Base-by-base conservation (phyloP, 2,797 vertebrate species). In the Hybognathus amarus region DNA sequence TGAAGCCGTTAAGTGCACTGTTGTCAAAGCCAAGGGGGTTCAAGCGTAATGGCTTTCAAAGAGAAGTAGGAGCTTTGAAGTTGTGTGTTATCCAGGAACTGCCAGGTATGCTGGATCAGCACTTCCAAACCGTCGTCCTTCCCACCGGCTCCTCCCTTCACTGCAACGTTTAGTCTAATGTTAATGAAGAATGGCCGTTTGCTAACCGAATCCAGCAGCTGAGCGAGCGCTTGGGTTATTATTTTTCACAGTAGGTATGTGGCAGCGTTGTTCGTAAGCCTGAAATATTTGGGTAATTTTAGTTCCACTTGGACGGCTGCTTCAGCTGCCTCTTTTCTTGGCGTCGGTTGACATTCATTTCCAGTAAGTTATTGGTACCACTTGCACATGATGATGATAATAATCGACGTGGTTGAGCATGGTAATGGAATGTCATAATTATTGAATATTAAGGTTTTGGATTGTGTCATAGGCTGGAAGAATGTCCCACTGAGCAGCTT, bases 81-180 rank as follows among this genome's bases (percentile, higher is more conserved):
- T 96, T 15, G 5, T 74, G 69, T 33, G 47, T 69, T 85, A 50
- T 88, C 89, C 92, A 95, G 94, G 94, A 95, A 95, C 94, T 96
- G 95, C 92, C 96, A 96, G 97, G 96, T 97, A 96, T 94, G 96
- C 95, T 94, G 93, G 90, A 90, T 97, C 95, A 96, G 95, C 94
- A 91, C 87, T 91, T 86, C 90, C 87, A 92, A 90, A 91, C 79
- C 87, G 83, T 85, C 67, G 82, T 83, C 78, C 78, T 67, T 79
- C 83, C 54, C 63, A 56, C 86, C 59, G 47, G 59, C 74, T 63
- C 42, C 47, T 33, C 24, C 24, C 24, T 13, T 18, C 33, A 22
- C 52, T 64, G 12, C 79, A 40, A 45, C 69, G 38, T 84, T 79
- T 79, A 85, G 63, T 67, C 83, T 54, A 74, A 56, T 59, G n/a